phyloP scores from a whole-genome alignment of 2,797 vertebrate genomes.

The Microctenopoma lineatum region DNA sequence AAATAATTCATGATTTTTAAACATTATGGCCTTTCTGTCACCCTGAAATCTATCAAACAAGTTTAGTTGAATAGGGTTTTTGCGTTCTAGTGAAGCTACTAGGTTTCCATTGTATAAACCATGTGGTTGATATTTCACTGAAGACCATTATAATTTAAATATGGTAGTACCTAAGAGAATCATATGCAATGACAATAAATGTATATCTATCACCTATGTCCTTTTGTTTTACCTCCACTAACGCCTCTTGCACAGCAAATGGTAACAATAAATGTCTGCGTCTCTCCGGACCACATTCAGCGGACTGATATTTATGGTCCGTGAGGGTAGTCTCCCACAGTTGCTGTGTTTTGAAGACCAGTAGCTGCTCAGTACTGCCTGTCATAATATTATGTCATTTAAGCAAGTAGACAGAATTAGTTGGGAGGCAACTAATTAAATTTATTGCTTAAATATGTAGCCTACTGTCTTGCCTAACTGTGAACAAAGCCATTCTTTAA shows the following conservation, averaged over 20 bases:
- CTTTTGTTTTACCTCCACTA: constrained; percentile 42
- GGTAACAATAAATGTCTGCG: constrained; percentile 36
- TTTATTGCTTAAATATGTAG: constrained; percentile 9
- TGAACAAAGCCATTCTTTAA: constrained; percentile 12
- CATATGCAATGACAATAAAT: constrained; percentile 1
- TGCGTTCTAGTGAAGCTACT: not conserved
- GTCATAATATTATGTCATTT: constrained; percentile 71
- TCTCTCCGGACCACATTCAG: constrained; percentile 38
- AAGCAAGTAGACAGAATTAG: constrained; percentile 40
- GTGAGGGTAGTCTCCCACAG: constrained; percentile 41
- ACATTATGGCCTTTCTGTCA: not conserved
- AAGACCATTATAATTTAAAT: not conserved
- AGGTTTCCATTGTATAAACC: not conserved
- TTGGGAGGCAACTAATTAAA: constrained; percentile 43
- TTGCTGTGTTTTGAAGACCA: constrained; percentile 43
- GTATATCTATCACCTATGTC: not conserved
- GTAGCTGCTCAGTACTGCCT: constrained; percentile 51
- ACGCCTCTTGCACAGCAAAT: constrained; percentile 1
- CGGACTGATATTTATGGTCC: constrained; percentile 43
- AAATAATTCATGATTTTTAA: not conserved
- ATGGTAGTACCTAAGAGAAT: constrained; percentile 13
- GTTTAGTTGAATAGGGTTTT: not conserved
- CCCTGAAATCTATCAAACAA: not conserved
- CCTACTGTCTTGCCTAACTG: not conserved
- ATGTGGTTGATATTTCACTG: not conserved